These are phyloP conservation scores for Phenacoccus solenopsis DNA, from an alignment of 1,140 invertebrate genomes.

Conservation along the genomic window DNA sequence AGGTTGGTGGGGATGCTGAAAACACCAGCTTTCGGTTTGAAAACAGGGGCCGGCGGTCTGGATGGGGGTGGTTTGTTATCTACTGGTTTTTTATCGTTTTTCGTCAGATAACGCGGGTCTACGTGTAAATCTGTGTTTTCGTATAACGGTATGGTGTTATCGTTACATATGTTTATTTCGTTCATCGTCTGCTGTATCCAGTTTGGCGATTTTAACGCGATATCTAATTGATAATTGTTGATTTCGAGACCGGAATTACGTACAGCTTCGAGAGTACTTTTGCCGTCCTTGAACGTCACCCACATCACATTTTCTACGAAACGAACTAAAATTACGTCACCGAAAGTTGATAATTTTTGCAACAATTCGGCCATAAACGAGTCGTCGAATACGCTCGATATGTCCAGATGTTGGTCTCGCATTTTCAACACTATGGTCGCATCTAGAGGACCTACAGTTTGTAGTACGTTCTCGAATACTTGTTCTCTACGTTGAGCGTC, in stretches of 20 bases:
- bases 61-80: constrained; percentile 29
- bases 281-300: constrained; percentile 78
- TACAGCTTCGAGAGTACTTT: constrained; percentile 63
- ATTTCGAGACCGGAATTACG: constrained; percentile 38
- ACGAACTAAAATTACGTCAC: constrained; percentile 77
- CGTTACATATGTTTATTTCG: constrained; percentile 68
- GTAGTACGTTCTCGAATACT: constrained; percentile 74
- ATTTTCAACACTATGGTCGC: constrained; percentile 51
- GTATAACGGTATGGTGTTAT: constrained; percentile 62
- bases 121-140: constrained; percentile 35
- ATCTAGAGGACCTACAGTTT: constrained; percentile 83
- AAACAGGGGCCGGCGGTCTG: constrained; percentile 26
- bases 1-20: constrained; percentile 31
- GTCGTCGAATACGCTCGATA: constrained; percentile 41
- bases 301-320: constrained; percentile 81
- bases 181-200: constrained; percentile 68
- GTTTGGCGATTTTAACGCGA: constrained; percentile 68
- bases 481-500: constrained; percentile 54
- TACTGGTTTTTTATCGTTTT: constrained; percentile 29
- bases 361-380: constrained; percentile 56
- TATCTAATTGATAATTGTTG: constrained; percentile 46
- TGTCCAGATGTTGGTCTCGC: not conserved
- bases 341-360: constrained; percentile 58
- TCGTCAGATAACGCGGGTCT: constrained; percentile 39
- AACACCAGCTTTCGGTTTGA: constrained; percentile 32